A percentile compares a stretch with the other conserved stretches of the same genome.
phyloP scores from a whole-genome alignment of 2,888 invertebrate genomes.

The Hypena proboscidalis region DNA sequence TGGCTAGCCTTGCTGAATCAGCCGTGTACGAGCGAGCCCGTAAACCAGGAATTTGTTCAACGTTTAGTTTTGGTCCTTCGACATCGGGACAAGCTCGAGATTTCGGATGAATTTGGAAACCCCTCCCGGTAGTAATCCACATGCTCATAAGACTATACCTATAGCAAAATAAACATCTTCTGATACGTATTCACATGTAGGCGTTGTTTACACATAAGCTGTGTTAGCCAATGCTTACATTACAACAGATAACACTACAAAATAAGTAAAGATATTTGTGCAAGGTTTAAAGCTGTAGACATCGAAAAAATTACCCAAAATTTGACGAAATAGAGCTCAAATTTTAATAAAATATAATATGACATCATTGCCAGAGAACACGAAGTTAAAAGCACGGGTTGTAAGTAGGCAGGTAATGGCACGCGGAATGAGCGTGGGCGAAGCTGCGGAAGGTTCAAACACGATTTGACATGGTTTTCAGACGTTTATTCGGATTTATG shows the following conservation, averaged over 20 bases:
- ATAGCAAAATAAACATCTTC: constrained; percentile 51
- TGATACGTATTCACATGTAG: constrained; percentile 54
- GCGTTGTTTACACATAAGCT: constrained; percentile 61
- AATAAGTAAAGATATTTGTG: constrained; percentile 49
- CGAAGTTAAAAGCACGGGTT: constrained; percentile 50
- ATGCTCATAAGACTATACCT: too few relatives aligned
- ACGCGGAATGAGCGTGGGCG: constrained; percentile 62
- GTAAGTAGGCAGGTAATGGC: constrained; percentile 61
- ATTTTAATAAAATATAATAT: constrained; percentile 28
- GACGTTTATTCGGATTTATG: constrained; percentile 49
- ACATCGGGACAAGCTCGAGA: too few relatives aligned
- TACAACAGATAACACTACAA: constrained; percentile 54
- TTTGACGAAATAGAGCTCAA: constrained; percentile 38
- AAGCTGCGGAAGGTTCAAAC: constrained; percentile 55
- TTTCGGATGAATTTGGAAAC: too few relatives aligned
- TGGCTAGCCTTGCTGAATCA: too few relatives aligned
- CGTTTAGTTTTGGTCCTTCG: constrained; percentile 23
- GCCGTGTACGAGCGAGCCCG: too few relatives aligned
- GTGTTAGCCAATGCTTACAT: constrained; percentile 64
- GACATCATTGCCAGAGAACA: constrained; percentile 47
- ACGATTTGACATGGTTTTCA: constrained; percentile 56
- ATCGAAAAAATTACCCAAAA: constrained; percentile 17
- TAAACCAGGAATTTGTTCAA: constrained; percentile 6
- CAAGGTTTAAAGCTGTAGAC: constrained; percentile 42
- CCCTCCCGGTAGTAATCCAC: too few relatives aligned